Evolutionary conservation across 2,797 vertebrate genomes (phyloP).

Genomic region (Scolopax bukidnonensis): DNA sequence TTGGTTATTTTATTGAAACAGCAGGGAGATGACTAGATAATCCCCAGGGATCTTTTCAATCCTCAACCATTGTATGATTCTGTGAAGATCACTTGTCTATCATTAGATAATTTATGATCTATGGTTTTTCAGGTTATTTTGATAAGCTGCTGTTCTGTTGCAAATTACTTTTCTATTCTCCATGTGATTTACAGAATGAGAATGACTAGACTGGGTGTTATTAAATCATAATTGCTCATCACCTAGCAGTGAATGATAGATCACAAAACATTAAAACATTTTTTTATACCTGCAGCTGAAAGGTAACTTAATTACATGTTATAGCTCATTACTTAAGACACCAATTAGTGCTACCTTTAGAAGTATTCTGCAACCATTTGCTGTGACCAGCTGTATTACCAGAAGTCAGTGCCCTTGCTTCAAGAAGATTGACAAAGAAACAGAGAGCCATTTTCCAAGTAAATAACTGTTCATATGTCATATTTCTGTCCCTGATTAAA

Average conservation of each 20-base stretch:
- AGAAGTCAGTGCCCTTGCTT: neutral
- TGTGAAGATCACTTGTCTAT: neutral
- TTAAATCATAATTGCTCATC: neutral
- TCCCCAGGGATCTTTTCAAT: neutral
- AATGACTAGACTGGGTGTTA: neutral
- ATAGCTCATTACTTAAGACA: neutral
- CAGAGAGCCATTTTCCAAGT: neutral
- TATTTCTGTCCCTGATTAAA: neutral
- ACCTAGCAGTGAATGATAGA: neutral
- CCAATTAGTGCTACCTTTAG: neutral
- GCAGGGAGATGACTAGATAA: neutral
- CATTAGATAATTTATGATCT: neutral
- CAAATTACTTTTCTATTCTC: neutral
- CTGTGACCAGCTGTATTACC: neutral
- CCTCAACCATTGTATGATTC: neutral
- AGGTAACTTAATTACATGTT: neutral
- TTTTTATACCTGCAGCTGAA: neutral
- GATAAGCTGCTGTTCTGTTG: neutral
- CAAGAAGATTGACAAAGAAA: neutral
- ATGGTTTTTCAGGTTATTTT: neutral
- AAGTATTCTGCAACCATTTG: neutral
- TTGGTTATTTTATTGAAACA: neutral
- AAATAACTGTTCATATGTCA: neutral
- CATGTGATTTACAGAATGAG: neutral
- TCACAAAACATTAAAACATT: neutral